A percentile compares a stretch with the other conserved stretches of the same genome.
phyloP scores from a whole-genome alignment of 2,113 vertebrate genomes.

The Marmota monax region DNA sequence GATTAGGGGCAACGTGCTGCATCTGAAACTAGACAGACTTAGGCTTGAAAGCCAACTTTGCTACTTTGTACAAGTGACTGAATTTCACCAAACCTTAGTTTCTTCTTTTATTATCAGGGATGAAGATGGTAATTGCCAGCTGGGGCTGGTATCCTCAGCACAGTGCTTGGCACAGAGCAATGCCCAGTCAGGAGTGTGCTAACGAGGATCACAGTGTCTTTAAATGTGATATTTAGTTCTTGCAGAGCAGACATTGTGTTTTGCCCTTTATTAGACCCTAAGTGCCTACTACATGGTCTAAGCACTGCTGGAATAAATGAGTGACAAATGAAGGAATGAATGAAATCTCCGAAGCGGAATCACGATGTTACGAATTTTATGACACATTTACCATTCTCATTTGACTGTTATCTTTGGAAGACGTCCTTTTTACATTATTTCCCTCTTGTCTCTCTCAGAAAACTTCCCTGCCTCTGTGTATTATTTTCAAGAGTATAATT shows the following conservation, averaged over 20 bases:
- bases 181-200: not conserved
- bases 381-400: not conserved
- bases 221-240: not conserved
- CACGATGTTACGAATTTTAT: not conserved
- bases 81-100: not conserved
- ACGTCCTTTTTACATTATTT: not conserved
- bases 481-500: slow-evolving; percentile 48
- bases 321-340: not conserved
- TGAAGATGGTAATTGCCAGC: not conserved
- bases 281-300: not conserved
- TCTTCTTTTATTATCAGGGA: not conserved
- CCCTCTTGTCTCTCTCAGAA: slow-evolving; percentile 3
- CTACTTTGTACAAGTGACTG: not conserved
- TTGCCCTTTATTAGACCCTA: not conserved
- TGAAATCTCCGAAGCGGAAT: not conserved
- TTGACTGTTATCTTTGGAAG: not conserved
- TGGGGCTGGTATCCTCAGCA: not conserved
- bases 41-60: not conserved
- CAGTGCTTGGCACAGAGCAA: not conserved
- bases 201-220: not conserved
- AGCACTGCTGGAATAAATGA: not conserved
- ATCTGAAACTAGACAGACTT: not conserved
- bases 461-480: not conserved
- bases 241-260: not conserved
- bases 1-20: not conserved